A percentile compares a stretch with the other conserved stretches of the same genome.
Evolutionary conservation across 2,888 invertebrate genomes (phyloP).

Genomic region (Oligia latruncula): DNA sequence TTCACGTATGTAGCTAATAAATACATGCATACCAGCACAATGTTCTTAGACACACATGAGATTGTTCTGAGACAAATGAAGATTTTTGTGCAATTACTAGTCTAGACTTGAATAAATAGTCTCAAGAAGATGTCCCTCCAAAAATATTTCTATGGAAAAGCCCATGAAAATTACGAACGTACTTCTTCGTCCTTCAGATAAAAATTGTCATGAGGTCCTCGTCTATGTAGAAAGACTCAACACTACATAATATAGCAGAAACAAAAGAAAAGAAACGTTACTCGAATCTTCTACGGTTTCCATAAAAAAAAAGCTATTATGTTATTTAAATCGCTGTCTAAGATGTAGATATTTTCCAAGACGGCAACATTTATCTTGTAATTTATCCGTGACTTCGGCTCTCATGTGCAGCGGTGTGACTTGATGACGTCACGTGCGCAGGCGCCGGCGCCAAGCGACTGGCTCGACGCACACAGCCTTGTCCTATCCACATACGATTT

Average conservation of each 20-base stretch:
- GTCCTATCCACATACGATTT: conserved; percentile 68
- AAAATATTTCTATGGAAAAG: too few species aligned
- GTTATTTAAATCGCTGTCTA: neutral
- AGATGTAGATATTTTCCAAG: conserved; percentile 4
- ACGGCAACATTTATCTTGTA: conserved; percentile 35
- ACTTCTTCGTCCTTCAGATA: too few species aligned
- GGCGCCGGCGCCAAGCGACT: conserved; percentile 85
- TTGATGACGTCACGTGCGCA: conserved; percentile 62
- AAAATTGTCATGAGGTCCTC: too few species aligned
- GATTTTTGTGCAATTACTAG: neutral
- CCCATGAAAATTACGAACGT: neutral
- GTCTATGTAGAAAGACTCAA: neutral
- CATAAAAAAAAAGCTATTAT: neutral
- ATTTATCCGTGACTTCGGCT: conserved; percentile 38
- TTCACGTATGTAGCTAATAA: conserved; percentile 71
- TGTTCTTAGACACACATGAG: conserved; percentile 60
- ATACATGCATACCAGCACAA: conserved; percentile 69
- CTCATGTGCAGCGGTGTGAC: conserved; percentile 58
- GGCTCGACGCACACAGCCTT: conserved; percentile 69
- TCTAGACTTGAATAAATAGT: neutral
- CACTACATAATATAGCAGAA: neutral
- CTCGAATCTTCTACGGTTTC: neutral
- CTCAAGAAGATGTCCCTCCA: neutral
- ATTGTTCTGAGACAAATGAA: conserved; percentile 34
- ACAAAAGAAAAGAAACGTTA: neutral